These are phyloP conservation scores for Palythoa grandiflora DNA, from an alignment of 92 coral and sea anemone genomes.

Conservation along the genomic window DNA sequence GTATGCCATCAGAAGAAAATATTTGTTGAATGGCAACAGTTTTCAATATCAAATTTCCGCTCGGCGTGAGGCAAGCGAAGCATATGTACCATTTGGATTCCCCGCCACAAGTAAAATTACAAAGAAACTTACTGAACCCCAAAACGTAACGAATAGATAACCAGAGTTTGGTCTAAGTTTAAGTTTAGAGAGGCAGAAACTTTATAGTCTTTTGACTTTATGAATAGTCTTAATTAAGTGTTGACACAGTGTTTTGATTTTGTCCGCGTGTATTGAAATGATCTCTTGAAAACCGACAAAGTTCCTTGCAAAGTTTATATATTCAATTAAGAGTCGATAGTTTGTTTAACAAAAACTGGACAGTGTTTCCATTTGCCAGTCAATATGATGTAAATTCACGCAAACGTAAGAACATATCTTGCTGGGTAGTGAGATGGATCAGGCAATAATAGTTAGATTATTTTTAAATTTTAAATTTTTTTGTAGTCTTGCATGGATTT, in stretches of 20 bases:
- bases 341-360: too few relatives aligned
- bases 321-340: neutral
- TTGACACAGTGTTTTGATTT: neutral
- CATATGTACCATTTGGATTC: neutral
- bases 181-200: neutral
- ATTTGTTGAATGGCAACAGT: neutral
- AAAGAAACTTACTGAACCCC: neutral
- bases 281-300: neutral
- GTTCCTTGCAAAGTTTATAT: neutral
- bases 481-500: too few relatives aligned
- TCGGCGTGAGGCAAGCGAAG: neutral
- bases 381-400: too few relatives aligned
- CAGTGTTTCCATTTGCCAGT: too few relatives aligned
- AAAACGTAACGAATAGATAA: neutral
- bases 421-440: too few relatives aligned
- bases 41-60: neutral
- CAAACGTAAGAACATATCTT: too few relatives aligned
- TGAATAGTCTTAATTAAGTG: neutral
- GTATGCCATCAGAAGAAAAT: neutral
- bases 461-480: too few relatives aligned
- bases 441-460: too few relatives aligned
- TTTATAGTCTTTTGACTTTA: neutral
- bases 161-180: neutral
- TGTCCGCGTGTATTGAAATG: slow-evolving; percentile 9
- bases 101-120: neutral